phyloP scores from a whole-genome alignment of 2,888 invertebrate genomes.

The Chymomyza fuscimana region DNA sequence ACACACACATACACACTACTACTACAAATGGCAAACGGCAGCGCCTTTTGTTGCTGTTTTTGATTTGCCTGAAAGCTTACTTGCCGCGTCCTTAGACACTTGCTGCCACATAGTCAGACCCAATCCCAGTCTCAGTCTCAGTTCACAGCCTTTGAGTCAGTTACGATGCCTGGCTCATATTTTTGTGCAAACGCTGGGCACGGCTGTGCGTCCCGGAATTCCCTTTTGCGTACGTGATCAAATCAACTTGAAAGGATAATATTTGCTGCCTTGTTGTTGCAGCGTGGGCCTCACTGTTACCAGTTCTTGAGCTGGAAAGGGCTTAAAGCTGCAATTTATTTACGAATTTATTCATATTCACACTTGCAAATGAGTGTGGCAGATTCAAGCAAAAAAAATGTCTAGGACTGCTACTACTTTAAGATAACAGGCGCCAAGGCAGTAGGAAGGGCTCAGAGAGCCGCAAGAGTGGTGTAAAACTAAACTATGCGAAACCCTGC shows the following conservation, averaged over 20 bases:
- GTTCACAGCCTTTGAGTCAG: constrained; percentile 13
- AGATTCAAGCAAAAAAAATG: constrained; percentile 1
- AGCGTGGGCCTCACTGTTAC: constrained; percentile 17
- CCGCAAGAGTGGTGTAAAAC: neutral
- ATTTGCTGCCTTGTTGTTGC: constrained; percentile 66
- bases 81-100: constrained; percentile 28
- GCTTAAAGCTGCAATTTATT: constrained; percentile 73
- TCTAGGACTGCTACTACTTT: constrained; percentile 21
- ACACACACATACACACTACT: constrained; percentile 19
- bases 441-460: constrained; percentile 22
- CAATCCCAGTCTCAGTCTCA: neutral
- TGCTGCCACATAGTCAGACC: neutral
- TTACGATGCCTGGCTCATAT: constrained; percentile 48
- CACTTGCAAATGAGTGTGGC: constrained; percentile 67
- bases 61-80: constrained; percentile 75
- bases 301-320: constrained; percentile 28
- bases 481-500: neutral
- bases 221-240: constrained; percentile 79
- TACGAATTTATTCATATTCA: constrained; percentile 74
- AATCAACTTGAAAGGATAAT: constrained; percentile 80
- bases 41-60: constrained; percentile 67
- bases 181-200: constrained; percentile 43
- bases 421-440: constrained; percentile 17
- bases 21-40: neutral
- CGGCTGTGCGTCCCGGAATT: constrained; percentile 71